Evolutionary conservation across 53 echinoderm and acorn worm species (phyloP), one percentile per base, ranked within the genome.

Genomic region (Zoroaster sp.): DNA sequence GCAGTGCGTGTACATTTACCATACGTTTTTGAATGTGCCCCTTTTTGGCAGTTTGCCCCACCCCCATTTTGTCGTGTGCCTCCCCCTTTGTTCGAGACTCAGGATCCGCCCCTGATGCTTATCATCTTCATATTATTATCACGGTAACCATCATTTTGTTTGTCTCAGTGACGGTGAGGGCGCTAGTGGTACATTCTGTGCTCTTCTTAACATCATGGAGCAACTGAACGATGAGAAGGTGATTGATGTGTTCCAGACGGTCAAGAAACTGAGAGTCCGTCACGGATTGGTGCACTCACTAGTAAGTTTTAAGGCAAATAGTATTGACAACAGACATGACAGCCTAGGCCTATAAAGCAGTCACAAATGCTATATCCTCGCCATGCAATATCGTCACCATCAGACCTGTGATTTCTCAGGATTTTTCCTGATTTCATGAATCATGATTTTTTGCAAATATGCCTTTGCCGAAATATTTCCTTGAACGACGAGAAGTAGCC

Each of bases 121-220:
- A n/a, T n/a, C n/a, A n/a, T 20, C 17, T n/a, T 53, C 0, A n/a
- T n/a, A 3, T n/a, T 5, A 53, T 53, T 59, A 10, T 59, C n/a
- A 17, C 13, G 23, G 1, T 3, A 21, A 23, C 23, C 6, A 54
- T 54, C 28, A 11, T 28, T 44, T 44, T 59, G n/a, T 14, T 37
- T 17, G 17, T 74, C 36, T 81, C 47, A 87, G 87, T 54, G 87
- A 87, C 33, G 87, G 87, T 14, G 53, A 72, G 7, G 87, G 54
- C 34, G 34, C 47, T 4, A 87, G 87, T n/a, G 73, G 73, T 47
- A 87, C 87, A 69, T 87, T 73, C 39, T 87, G 87, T 51, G 87
- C 74, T 40, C 34, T 87, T 43, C 12, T 55, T 10, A 73, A 36
- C 38, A 51, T 87, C 25, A 18, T 73, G 20, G 74, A 87, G 49